Conservation (phyloP, 2,113 vertebrate species). For the Entomyzon cyanotis region DNA sequence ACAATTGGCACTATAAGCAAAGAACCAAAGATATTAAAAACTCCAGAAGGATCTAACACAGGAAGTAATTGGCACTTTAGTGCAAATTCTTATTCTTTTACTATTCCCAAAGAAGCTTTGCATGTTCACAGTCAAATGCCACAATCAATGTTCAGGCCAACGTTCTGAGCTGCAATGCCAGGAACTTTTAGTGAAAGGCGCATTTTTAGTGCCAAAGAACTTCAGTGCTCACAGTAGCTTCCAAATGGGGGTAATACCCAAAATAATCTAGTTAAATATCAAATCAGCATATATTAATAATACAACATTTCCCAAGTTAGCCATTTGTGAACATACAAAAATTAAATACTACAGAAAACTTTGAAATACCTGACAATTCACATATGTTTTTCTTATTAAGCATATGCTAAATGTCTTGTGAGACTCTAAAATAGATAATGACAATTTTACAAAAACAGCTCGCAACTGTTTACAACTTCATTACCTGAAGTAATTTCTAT, state of each 20-base stretch:
- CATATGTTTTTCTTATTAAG: background rate
- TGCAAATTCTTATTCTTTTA: background rate
- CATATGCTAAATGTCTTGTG: background rate
- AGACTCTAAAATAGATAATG: background rate
- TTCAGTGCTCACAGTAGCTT: background rate
- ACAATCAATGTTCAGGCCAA: background rate
- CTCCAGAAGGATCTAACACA: background rate
- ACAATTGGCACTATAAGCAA: background rate
- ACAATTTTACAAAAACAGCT: background rate
- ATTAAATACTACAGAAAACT: background rate
- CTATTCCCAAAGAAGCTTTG: background rate
- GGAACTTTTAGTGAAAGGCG: background rate
- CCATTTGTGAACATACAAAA: background rate
- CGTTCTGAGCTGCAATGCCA: background rate
- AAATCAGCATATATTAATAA: background rate
- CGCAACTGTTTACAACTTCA: background rate
- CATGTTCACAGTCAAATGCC: background rate
- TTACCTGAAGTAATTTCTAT: background rate
- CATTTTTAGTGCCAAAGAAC: background rate
- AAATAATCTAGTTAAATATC: background rate
- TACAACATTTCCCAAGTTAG: background rate
- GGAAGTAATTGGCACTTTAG: background rate
- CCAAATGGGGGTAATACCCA: background rate
- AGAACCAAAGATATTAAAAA: background rate
- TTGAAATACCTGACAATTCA: background rate